phyloP scores from a whole-genome alignment of 2,888 invertebrate species.

The Xanthorhoe spadicearia region DNA sequence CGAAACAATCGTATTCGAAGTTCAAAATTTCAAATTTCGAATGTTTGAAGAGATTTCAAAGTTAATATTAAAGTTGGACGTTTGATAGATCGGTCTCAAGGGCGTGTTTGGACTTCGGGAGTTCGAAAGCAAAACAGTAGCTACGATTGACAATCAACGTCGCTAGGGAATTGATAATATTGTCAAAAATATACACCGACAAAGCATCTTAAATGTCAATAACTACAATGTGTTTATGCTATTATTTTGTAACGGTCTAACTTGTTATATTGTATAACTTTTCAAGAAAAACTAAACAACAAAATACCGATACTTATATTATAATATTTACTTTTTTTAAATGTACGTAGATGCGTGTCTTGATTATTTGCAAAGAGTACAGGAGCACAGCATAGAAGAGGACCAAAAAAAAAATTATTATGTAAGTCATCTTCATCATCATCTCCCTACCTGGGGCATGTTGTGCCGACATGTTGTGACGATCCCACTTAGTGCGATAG shows the following conservation, averaged over 20 bases:
- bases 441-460: too few relatives aligned
- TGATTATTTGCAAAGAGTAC: too few relatives aligned
- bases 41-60: slow-evolving; percentile 53
- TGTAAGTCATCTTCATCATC: too few relatives aligned
- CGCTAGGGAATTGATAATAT: slow-evolving; percentile 51
- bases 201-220: neutral
- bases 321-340: too few relatives aligned
- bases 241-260: neutral
- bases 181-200: slow-evolving; percentile 24
- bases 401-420: too few relatives aligned
- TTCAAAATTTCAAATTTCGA: slow-evolving; percentile 35
- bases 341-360: too few relatives aligned
- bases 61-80: slow-evolving; percentile 68
- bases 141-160: slow-evolving; percentile 61
- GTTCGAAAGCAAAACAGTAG: slow-evolving; percentile 62
- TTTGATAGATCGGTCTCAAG: slow-evolving; percentile 80
- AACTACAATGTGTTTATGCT: neutral
- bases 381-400: too few relatives aligned
- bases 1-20: slow-evolving; percentile 78
- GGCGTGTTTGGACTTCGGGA: slow-evolving; percentile 52
- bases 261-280: neutral
- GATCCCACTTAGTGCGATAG: too few relatives aligned
- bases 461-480: too few relatives aligned
- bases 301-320: too few relatives aligned
- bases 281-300: neutral